Conservation (phyloP, 2,888 invertebrate genomes). For the Idaea straminata region DNA sequence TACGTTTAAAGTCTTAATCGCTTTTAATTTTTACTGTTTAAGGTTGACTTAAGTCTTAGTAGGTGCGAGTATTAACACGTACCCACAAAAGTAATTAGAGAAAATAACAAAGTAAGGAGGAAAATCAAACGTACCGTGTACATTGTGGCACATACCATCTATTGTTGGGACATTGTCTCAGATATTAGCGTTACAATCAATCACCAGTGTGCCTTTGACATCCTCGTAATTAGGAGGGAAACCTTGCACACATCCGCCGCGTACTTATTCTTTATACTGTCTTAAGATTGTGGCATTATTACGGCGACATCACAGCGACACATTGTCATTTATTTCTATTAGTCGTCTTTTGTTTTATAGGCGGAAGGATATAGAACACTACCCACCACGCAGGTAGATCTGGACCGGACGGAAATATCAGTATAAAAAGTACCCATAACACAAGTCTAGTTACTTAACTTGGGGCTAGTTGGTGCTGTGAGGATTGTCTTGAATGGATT, state of each 20-base stretch:
- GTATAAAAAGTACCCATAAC: no score
- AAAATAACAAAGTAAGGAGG: slow-evolving; percentile 29
- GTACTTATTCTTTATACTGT: slow-evolving; percentile 7
- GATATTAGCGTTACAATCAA: slow-evolving; percentile 76
- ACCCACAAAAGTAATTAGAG: slow-evolving; percentile 26
- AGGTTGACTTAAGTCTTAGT: neutral
- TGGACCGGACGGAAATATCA: no score
- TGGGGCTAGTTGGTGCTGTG: no score
- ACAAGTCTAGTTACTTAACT: no score
- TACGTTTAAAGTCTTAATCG: no score
- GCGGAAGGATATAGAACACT: neutral
- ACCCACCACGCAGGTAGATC: no score
- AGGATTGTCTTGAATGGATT: no score
- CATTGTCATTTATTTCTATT: neutral
- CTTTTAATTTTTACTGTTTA: no score
- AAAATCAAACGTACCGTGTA: slow-evolving; percentile 43
- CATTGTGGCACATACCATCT: slow-evolving; percentile 57
- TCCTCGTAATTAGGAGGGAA: slow-evolving; percentile 68
- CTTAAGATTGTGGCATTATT: neutral
- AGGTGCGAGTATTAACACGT: neutral
- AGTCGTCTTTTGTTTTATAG: neutral
- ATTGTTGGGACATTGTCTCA: slow-evolving; percentile 63
- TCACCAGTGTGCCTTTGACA: slow-evolving; percentile 72
- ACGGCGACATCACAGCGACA: neutral
- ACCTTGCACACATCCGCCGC: slow-evolving; percentile 38